Base-by-base conservation (phyloP, 2,888 invertebrate genomes). In the Catonia carolina region DNA sequence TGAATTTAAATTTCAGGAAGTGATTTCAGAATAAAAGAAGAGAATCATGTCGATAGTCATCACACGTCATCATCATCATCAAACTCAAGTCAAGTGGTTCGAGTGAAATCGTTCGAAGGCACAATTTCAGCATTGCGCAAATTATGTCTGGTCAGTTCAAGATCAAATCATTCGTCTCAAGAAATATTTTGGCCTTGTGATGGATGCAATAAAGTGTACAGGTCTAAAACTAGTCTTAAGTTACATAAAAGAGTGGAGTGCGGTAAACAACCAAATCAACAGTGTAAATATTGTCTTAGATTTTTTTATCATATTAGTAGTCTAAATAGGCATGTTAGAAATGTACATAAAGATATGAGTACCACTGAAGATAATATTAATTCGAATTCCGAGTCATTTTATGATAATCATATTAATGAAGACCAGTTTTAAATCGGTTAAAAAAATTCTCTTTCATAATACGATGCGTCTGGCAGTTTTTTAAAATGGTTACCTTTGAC, bases 281-380 rank as follows among this genome's bases (percentile, higher is more conserved):
- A 20, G 12, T 68, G 70, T 60, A 69, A 69, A 47, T 67, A 56
- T 42, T 61, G 60, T 51, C n/a, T 56, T 7, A 60, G 52, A 2
- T 5, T 33, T 10, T 55, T 55, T 41, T 50, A 55, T 23, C 55
- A 55, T 31, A 48, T 41, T 10, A 41, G 55, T n/a, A 49, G 41
- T 33, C 31, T 55, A 8, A 35, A 33, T 12, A 20, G 55, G 7
- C 55, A 55, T 27, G n/a, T 50, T 17, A 31, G 35, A 18, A 33
- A 12, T 7, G 20, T 56, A 17, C 56, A 56, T 33, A 49, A 49
- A 49, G 17, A 31, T 7, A 22, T 42, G 12, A 42, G 12, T 18
- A n/a, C n/a, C 22, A 42, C 42, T 12, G 42, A 18, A 18, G n/a
- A n/a, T n/a, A n/a, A n/a, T n/a, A n/a, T n/a, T n/a, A n/a, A n/a